Base-by-base conservation (phyloP, 1,140 invertebrate species). In the Coenobita brevimanus region DNA sequence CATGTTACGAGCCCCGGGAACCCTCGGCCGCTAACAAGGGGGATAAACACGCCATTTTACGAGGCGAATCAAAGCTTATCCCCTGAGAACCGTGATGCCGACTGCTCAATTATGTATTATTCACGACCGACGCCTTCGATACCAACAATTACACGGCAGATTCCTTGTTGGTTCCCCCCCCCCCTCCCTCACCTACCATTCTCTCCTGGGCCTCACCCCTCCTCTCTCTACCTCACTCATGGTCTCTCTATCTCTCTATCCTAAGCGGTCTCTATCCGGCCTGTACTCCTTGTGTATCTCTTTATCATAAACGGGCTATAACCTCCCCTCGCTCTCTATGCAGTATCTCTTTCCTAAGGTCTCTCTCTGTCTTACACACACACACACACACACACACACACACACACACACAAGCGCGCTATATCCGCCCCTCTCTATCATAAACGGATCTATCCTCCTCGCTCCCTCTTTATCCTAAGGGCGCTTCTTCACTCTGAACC, bases 91-190 rank as follows among this genome's bases (percentile, higher is more conserved):
- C 80, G 80, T 82, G 80, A 82, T 69, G n/a, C 80, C 64, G 57
- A 82, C 64, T 82, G 41, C 64, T 82, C 80, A 82, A 82, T 82
- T 82, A 82, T 82, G 80, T 82, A 50, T 69, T 82, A 82, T 71
- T 82, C 64, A 82, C 80, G 80, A 82, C 38, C 41, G 36, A 3
- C 57, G 41, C n/a, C 38, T 71, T 71, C 80, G 80, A 82, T 82
- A 82, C 80, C 64, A 82, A 82, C 80, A 82, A 82, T 82, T 82
- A 82, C 80, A 82, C 80, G 36, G 24, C 41, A 82, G 54, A 71
- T 30, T 69, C 80, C 46, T 43, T 46, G 76, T 57, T 67, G 30
- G 64, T 67, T 67, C 30, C 6, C n/a, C 64, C 64, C 64, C 6
- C 64, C 64, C 64, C 21, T 67, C 30, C 64, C 64, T 24, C 4